Percentiles rank a stretch among this genome's conserved stretches.
Evolutionary conservation across 2,113 vertebrate genomes (phyloP).

Genomic region (Lagenorhynchus albirostris): DNA sequence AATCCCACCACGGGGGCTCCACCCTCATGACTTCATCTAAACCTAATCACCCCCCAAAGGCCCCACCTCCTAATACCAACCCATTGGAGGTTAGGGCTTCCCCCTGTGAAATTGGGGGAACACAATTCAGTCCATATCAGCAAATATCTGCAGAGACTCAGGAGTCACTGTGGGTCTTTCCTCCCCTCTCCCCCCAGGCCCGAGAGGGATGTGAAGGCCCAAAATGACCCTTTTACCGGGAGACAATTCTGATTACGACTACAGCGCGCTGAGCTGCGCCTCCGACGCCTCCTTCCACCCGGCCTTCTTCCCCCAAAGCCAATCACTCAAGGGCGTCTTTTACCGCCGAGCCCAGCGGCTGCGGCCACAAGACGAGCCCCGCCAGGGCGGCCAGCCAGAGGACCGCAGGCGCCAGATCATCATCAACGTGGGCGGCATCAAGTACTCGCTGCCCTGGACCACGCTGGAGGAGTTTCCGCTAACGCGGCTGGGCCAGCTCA

Average conservation of each 20-base stretch:
- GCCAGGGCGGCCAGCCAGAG: conserved; percentile 75
- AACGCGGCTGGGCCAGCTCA: conserved; percentile 93
- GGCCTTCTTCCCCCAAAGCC: conserved; percentile 86
- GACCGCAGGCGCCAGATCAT: conserved; percentile 91
- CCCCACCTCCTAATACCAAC: accelerated
- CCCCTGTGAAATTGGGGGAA: accelerated
- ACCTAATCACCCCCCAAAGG: not conserved
- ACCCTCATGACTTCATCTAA: not conserved
- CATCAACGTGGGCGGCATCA: conserved; percentile 97
- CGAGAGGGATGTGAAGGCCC: conserved; percentile 87
- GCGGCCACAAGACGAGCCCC: conserved; percentile 75
- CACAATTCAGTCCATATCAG: accelerated
- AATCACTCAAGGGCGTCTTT: conserved; percentile 91
- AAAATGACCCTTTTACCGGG: conserved; percentile 97
- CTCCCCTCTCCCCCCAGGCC: not conserved
- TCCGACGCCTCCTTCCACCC: conserved; percentile 90
- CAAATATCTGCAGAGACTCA: too few relatives aligned
- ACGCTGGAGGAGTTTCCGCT: conserved; percentile 96
- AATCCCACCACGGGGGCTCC: too few relatives aligned
- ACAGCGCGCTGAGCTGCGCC: conserved; percentile 94
- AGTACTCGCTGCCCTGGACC: conserved; percentile 96
- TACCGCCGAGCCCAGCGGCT: conserved; percentile 92
- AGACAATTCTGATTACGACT: conserved; percentile 98
- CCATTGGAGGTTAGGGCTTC: not conserved
- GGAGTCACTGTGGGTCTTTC: not conserved